These are phyloP conservation scores for Heliconius himera DNA, from an alignment of 1,140 invertebrate species.

Conservation along the genomic window DNA sequence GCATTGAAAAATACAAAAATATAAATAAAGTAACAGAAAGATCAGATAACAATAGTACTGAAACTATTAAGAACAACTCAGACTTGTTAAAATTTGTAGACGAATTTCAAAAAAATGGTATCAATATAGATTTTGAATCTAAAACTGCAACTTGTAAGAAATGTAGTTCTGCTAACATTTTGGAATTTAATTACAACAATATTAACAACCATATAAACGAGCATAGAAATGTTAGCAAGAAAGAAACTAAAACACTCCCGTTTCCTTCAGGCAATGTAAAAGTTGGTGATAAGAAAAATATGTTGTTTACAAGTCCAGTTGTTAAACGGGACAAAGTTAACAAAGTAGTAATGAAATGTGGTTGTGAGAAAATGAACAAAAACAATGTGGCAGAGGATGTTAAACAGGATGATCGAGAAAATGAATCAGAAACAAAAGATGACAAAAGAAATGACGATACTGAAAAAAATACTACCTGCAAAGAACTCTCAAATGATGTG, in stretches of 20 bases:
- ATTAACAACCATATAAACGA: conserved; percentile 27
- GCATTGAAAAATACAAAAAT: conserved; percentile 12
- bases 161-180: background rate
- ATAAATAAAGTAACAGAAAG: background rate
- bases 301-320: conserved; percentile 20
- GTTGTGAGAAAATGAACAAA: too few species aligned
- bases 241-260: background rate
- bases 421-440: background rate
- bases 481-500: background rate
- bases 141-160: conserved; percentile 22
- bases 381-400: background rate
- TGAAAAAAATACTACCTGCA: background rate
- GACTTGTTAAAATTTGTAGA: background rate
- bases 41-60: background rate
- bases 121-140: conserved; percentile 30
- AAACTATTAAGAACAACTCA: background rate
- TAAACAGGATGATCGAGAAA: background rate
- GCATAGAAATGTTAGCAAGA: conserved; percentile 11
- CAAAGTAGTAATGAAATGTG: too few species aligned
- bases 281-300: conserved; percentile 19
- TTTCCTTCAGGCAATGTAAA: conserved; percentile 1
- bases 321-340: too few species aligned
- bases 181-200: conserved; percentile 17
- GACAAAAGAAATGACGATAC: conserved; percentile 7
- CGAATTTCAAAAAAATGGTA: conserved; percentile 23